Percentiles rank a stretch among this genome's conserved stretches.
phyloP scores from a whole-genome alignment of 2,888 invertebrate genomes.

The Chesias legatella region DNA sequence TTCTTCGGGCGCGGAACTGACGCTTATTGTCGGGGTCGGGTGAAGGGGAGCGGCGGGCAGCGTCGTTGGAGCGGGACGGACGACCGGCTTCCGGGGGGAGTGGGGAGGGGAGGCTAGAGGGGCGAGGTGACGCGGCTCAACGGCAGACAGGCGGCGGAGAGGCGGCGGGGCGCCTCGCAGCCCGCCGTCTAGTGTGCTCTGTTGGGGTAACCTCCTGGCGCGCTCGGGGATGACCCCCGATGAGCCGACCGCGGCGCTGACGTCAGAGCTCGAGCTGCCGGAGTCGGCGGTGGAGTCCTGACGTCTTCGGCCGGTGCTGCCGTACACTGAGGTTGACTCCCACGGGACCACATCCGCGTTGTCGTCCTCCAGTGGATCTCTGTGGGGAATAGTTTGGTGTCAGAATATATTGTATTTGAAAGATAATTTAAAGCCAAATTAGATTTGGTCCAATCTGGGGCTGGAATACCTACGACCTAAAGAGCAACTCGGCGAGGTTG shows the following conservation, averaged over 20 bases:
- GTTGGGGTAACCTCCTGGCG: conserved; percentile 83
- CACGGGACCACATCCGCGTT: conserved; percentile 61
- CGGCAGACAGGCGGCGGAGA: conserved; percentile 67
- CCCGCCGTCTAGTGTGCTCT: conserved; percentile 84
- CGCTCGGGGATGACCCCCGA: conserved; percentile 80
- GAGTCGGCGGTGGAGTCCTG: conserved; percentile 86
- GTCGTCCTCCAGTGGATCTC: conserved; percentile 65
- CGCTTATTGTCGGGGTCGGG: conserved; percentile 82
- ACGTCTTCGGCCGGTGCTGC: conserved; percentile 62
- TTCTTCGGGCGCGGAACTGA: conserved; percentile 86
- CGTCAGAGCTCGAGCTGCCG: conserved; percentile 88
- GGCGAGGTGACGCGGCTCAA: conserved; percentile 81
- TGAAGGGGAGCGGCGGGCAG: conserved; percentile 43
- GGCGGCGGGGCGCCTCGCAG: conserved; percentile 74
- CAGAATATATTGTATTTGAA: no score
- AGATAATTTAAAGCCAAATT: no score
- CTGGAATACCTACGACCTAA: no score
- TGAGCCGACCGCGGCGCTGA: conserved; percentile 79
- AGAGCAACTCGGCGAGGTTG: conserved; percentile 89
- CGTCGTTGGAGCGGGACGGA: conserved; percentile 46
- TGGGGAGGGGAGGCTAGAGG: conserved; percentile 68
- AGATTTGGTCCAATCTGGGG: no score
- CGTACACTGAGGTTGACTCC: conserved; percentile 51
- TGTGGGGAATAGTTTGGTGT: conserved; percentile 23
- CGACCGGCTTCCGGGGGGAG: conserved; percentile 62